Percentiles rank a stretch among this genome's conserved stretches.
Conservation (phyloP, 2,113 vertebrate species). For the Oreochromis spilurus region DNA sequence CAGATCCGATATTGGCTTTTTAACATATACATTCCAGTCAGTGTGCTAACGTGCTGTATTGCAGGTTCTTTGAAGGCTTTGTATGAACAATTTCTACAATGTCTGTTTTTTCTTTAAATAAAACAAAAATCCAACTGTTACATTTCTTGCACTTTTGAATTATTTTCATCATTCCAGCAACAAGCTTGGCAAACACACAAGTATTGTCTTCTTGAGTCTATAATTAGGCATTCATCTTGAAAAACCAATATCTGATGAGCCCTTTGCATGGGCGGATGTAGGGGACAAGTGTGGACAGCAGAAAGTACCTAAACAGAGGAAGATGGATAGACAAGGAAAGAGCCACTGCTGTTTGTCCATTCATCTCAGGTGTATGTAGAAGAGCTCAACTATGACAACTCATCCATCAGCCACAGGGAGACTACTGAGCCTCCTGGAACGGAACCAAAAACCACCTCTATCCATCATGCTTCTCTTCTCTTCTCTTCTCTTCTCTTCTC, state of each 20-base stretch:
- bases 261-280: conserved; percentile 2
- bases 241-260: neutral
- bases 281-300: conserved; percentile 8
- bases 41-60: neutral
- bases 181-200: neutral
- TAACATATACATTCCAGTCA: neutral
- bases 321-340: conserved; percentile 49
- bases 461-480: conserved; percentile 19
- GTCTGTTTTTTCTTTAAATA: neutral
- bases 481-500: neutral
- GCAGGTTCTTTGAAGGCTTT: neutral
- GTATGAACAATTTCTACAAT: neutral
- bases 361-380: conserved; percentile 61
- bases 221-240: conserved; percentile 20
- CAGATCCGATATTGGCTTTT: neutral
- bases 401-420: conserved; percentile 68
- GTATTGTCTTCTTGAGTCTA: neutral
- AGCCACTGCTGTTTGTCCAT: conserved; percentile 66
- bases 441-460: conserved; percentile 51
- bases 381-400: conserved; percentile 61
- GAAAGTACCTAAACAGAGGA: conserved; percentile 43
- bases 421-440: conserved; percentile 62
- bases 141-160: neutral
- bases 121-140: neutral
- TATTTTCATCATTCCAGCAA: neutral